These are phyloP conservation scores for Solenopsis invicta DNA, from an alignment of 1,140 invertebrate species.

Conservation along the genomic window DNA sequence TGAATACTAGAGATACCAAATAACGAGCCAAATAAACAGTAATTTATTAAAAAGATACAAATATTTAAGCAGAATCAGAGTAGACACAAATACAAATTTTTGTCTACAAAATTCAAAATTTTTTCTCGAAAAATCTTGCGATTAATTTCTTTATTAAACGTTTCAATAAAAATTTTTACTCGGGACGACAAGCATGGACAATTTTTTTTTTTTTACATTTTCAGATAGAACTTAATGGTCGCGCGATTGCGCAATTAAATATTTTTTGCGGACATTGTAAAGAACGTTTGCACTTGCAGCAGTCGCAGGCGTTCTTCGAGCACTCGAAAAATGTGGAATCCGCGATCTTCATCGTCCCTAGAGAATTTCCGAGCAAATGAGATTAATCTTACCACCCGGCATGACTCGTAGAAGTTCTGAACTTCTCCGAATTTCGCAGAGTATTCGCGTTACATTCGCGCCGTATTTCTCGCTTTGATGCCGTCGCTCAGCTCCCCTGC, in stretches of 20 bases:
- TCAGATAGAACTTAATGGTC: neutral
- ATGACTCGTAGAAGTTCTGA: constrained; percentile 20
- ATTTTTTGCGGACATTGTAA: neutral
- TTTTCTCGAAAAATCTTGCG: neutral
- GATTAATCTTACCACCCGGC: constrained; percentile 14
- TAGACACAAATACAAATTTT: neutral
- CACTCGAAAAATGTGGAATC: neutral
- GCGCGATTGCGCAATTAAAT: neutral
- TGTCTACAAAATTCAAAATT: neutral
- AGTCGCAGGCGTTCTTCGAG: neutral
- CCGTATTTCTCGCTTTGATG: constrained; percentile 35
- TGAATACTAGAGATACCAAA: too few species aligned
- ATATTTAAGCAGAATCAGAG: too few species aligned
- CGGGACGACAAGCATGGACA: neutral
- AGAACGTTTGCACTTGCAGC: neutral
- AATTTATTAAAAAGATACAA: too few species aligned
- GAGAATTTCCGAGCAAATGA: constrained; percentile 29
- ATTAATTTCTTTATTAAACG: neutral
- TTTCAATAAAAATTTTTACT: neutral
- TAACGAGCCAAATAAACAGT: too few species aligned
- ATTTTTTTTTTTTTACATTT: neutral
- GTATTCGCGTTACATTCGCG: constrained; percentile 8
- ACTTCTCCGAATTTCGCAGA: constrained; percentile 22
- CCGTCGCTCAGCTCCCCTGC: neutral
- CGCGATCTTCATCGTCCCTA: neutral